Base-by-base conservation (phyloP, 2,888 invertebrate genomes). In the Habrosyne pyritoides region DNA sequence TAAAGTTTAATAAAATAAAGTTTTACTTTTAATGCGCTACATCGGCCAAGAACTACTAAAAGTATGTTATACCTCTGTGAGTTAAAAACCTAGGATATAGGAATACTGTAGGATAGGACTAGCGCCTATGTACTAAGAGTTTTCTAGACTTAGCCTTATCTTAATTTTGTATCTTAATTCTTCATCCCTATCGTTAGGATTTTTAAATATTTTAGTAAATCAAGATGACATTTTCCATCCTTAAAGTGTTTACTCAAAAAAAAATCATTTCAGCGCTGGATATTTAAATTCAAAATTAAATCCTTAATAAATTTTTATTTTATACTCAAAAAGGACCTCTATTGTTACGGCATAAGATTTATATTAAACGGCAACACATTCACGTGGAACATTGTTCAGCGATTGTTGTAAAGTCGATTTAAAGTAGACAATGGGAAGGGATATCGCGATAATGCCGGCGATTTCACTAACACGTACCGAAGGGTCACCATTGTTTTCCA, bases 371-470 rank as follows among this genome's bases (percentile, higher is more conserved):
- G 56, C 56, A 42, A 57, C 63, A 56, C 47, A 55, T 57, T 49
- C 55, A 61, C 47, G 57, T 52, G 48, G 30, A 59, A 53, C 53
- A 59, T 47, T 54, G 50, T 42, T 18, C 42, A 47, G 52, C 61
- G 24, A 58, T 61, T 65, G 67, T 67, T 66, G 52, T 53, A 53
- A 63, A 67, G 63, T 71, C 62, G 67, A 71, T 73, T 68, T 64
- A 64, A 68, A 63, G 67, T 64, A 68, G 68, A 72, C 66, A 74
- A 75, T 64, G 64, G 60, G 56, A 47, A 60, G 47, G 68, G 67
- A 64, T 66, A 72, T 72, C 69, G 64, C 59, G 64, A 71, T 71
- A 69, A 67, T 42, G 42, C 53, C 49, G 57, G 28, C 56, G 60
- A 62, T 59, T 64, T 57, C 49, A 54, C 56, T 57, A 60, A 61